Percentiles rank a stretch among this genome's conserved stretches.
Conservation (phyloP, 2,888 invertebrate species). For the Rhynchonema sp. region DNA sequence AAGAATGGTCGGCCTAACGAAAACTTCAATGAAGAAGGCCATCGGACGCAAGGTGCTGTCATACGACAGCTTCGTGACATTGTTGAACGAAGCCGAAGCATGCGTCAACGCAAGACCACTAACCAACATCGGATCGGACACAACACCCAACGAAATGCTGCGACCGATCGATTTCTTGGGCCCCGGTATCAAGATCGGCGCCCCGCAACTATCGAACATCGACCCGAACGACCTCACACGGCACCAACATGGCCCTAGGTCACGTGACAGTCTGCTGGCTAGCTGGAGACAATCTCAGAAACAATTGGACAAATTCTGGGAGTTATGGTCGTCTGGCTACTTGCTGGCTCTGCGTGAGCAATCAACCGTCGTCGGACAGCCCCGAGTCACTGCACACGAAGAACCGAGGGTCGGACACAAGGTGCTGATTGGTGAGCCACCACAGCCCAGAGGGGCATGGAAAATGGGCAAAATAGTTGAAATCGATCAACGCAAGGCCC, state of each 20-base stretch:
- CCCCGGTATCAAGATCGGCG: not conserved
- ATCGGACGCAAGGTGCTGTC: not conserved
- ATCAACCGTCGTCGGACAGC: not conserved
- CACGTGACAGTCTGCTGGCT: not conserved
- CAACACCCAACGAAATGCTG: not conserved
- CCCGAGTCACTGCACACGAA: not conserved
- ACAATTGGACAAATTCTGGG: not conserved
- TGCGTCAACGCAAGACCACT: not conserved
- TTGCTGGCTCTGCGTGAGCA: not conserved
- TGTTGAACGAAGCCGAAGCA: not conserved
- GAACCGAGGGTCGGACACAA: not conserved
- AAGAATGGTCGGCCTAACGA: not conserved
- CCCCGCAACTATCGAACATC: not conserved
- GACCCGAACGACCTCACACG: no score
- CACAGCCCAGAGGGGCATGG: no score
- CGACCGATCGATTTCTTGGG: not conserved
- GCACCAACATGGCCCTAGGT: no score
- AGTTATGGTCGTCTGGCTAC: not conserved
- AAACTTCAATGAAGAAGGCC: not conserved
- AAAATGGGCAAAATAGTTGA: no score
- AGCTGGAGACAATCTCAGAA: not conserved
- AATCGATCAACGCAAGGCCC: no score
- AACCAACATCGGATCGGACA: not conserved
- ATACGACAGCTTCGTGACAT: not conserved
- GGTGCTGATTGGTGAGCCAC: no score